These are phyloP conservation scores for Leucophora obtusa DNA, from an alignment of 2,888 invertebrate genomes.

Conservation along the genomic window DNA sequence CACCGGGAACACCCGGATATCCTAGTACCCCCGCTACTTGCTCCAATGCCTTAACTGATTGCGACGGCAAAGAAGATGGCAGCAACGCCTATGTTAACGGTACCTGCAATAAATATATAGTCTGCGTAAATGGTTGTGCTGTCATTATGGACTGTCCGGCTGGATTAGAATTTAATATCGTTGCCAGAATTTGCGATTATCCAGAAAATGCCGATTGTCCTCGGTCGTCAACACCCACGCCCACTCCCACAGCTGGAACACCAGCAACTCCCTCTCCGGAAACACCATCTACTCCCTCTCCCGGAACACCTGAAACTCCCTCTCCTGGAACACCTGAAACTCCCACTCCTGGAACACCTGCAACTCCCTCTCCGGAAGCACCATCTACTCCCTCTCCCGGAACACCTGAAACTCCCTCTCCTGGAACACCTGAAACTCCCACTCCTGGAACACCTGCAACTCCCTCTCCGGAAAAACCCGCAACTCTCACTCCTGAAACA, in stretches of 20 bases:
- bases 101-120: conserved; percentile 64
- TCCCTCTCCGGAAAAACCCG: not conserved
- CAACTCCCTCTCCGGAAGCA: not conserved
- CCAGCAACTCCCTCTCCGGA: conserved; percentile 7
- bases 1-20: not conserved
- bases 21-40: not conserved
- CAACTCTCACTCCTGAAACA: not conserved
- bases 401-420: not conserved
- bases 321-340: not conserved
- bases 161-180: conserved; percentile 68
- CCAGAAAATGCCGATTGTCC: conserved; percentile 69
- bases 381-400: conserved; percentile 1
- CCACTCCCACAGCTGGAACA: not conserved
- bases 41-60: conserved; percentile 24
- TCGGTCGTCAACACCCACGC: conserved; percentile 19
- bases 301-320: not conserved
- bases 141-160: conserved; percentile 67
- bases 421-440: conserved; percentile 15
- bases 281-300: not conserved
- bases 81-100: conserved; percentile 34
- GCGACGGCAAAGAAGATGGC: conserved; percentile 36
- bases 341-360: not conserved
- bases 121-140: conserved; percentile 66
- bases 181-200: conserved; percentile 65
- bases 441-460: not conserved